Base-by-base conservation (phyloP, 2,113 vertebrate genomes). In the Passer domesticus region DNA sequence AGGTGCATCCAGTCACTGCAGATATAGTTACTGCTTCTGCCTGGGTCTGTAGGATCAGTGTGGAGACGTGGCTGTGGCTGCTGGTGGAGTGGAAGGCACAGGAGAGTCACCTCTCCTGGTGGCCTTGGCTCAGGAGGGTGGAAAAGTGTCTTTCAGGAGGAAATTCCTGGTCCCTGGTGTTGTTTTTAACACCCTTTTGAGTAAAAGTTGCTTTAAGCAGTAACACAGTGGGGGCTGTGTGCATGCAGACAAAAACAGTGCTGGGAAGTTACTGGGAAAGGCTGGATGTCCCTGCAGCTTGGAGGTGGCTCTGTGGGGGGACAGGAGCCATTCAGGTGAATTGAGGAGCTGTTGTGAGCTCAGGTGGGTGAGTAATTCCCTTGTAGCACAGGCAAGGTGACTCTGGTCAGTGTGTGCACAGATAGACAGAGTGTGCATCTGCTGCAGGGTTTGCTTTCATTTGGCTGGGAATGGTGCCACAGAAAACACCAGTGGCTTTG, bases 401-500 rank as follows among this genome's bases (percentile, higher is more conserved):
- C 85, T 87, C 37, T 25, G 52, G 62, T 88, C 87, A 87, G 53
- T 30, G 76, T 92, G 93, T 64, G 60, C 17, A 2, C 90, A 62
- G 53, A 37, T 25, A 13, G 8, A 14, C 20, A 2, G 1, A 17
- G 52, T 39, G 44, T 72, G 68, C 52, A 13, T 63, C 75, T 64
- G 3, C 56, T 80, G 46, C 64, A 35, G 9, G 58, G 46, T 85
- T 92, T 91, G 50, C 90, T 96, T 94, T 83, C 78, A 11, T 68
- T 89, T 50, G 93, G 87, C 33, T 90, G 92, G 92, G 87, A 95
- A 69, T 22, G 64, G 43, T 70, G 91, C 89, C 89, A 92, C 89
- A 41, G 72, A 88, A 95, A 96, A 92, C 70, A 96, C 60, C 72
- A 41, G 72, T 76, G 95, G 88, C 60, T 96, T 96, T 97, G 86